A percentile compares a stretch with the other conserved stretches of the same genome.
These are phyloP conservation scores for Ricordea florida DNA, from an alignment of 92 coral and sea anemone species.

Conservation along the genomic window DNA sequence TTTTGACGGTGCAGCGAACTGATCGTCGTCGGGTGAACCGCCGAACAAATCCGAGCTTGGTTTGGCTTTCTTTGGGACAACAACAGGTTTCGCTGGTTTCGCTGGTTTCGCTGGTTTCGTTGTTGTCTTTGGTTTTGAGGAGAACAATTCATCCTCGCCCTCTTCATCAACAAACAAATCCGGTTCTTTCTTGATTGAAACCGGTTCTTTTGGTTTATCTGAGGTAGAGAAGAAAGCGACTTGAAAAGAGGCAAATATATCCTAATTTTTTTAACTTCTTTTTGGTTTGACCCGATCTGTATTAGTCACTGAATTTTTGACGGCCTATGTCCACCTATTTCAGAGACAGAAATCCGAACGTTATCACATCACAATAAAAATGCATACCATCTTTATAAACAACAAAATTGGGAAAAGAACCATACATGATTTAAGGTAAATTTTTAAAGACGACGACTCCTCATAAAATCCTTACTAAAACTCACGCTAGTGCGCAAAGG, in stretches of 20 bases:
- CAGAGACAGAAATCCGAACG: too few species aligned
- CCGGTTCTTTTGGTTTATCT: slow-evolving; percentile 36
- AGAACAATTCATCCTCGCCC: slow-evolving; percentile 67
- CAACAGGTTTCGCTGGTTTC: slow-evolving; percentile 23
- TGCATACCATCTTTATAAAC: too few species aligned
- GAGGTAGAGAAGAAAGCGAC: not conserved
- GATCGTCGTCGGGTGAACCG: slow-evolving; percentile 78
- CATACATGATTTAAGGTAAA: too few species aligned
- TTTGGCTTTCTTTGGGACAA: slow-evolving; percentile 61
- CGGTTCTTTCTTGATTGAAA: slow-evolving; percentile 10
- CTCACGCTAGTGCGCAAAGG: too few species aligned
- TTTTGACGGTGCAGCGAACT: slow-evolving; percentile 59
- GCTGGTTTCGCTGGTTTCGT: slow-evolving; percentile 3
- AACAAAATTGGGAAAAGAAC: too few species aligned
- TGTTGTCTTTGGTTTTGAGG: slow-evolving; percentile 55
- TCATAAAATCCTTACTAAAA: too few species aligned
- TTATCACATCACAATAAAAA: too few species aligned
- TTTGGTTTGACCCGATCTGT: too few species aligned
- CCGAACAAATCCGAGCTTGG: slow-evolving; percentile 77
- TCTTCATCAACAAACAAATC: slow-evolving; percentile 37
- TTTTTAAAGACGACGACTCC: too few species aligned
- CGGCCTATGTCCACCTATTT: too few species aligned
- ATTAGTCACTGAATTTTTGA: too few species aligned
- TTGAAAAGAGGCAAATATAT: not conserved
- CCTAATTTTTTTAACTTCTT: not conserved